phyloP scores from a whole-genome alignment of 2,113 vertebrate genomes.

The Myotis brandtii region DNA sequence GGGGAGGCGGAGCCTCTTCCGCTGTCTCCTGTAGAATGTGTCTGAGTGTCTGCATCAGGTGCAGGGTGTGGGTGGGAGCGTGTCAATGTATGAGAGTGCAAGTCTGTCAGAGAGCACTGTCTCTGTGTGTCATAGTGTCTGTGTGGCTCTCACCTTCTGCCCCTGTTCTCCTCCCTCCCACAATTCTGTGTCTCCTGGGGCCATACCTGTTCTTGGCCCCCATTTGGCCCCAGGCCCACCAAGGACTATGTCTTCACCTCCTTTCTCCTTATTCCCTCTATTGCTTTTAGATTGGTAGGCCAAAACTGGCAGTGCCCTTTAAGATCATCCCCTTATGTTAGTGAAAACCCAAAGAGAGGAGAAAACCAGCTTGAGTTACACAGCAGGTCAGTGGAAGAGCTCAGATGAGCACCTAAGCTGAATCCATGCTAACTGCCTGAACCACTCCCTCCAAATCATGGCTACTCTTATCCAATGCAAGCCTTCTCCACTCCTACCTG shows the following conservation, averaged over 20 bases:
- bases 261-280: not conserved
- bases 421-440: not conserved
- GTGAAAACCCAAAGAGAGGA: not conserved
- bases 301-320: not conserved
- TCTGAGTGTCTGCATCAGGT: conserved; percentile 32
- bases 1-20: not conserved
- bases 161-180: not conserved
- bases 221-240: not conserved
- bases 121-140: not conserved
- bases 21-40: not conserved
- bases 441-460: not conserved
- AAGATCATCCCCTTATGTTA: conserved; percentile 7
- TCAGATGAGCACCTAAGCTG: not conserved
- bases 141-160: conserved; percentile 27
- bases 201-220: not conserved
- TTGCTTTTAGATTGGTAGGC: not conserved
- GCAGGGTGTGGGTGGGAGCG: conserved; percentile 52
- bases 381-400: not conserved
- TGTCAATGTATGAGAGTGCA: conserved; percentile 30
- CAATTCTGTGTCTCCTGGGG: not conserved
- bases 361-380: not conserved
- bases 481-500: not conserved
- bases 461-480: not conserved
- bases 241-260: not conserved
- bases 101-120: conserved; percentile 46